Conservation (phyloP, 2,113 vertebrate genomes). For the Nycticryphes semicollaris region DNA sequence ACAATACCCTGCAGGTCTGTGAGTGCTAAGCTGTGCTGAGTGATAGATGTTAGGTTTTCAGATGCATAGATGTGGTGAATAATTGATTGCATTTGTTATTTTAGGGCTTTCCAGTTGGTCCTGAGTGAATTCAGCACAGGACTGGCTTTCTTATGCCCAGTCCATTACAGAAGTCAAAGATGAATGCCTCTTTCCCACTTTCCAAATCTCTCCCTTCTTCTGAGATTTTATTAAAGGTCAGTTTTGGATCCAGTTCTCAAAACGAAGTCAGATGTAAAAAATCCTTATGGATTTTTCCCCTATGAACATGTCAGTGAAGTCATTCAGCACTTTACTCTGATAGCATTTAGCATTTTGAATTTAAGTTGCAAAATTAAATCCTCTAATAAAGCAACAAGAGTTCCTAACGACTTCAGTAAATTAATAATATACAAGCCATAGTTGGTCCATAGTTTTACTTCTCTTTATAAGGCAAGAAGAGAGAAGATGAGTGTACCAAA, state of each 20-base stretch:
- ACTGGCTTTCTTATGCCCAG: neutral
- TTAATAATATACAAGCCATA: neutral
- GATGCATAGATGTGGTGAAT: neutral
- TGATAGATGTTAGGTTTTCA: neutral
- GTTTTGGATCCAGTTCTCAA: neutral
- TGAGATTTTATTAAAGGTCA: neutral
- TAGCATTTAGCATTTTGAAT: neutral
- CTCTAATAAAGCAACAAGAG: neutral
- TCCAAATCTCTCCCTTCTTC: neutral
- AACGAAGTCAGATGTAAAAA: neutral
- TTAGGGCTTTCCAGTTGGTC: neutral
- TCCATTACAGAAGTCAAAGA: neutral
- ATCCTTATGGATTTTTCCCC: neutral
- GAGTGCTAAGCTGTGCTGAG: neutral
- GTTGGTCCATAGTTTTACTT: neutral
- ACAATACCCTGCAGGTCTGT: neutral
- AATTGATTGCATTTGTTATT: constrained; percentile 21
- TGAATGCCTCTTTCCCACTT: neutral
- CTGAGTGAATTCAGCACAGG: neutral
- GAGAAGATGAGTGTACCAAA: accelerated
- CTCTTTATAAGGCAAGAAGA: neutral
- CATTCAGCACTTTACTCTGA: neutral
- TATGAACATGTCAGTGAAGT: neutral
- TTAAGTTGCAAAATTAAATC: neutral
- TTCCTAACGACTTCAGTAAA: neutral